Percentiles rank a stretch among this genome's conserved stretches.
These are phyloP conservation scores for Neotoxoptera formosana DNA, from an alignment of 1,140 invertebrate species.

Conservation along the genomic window DNA sequence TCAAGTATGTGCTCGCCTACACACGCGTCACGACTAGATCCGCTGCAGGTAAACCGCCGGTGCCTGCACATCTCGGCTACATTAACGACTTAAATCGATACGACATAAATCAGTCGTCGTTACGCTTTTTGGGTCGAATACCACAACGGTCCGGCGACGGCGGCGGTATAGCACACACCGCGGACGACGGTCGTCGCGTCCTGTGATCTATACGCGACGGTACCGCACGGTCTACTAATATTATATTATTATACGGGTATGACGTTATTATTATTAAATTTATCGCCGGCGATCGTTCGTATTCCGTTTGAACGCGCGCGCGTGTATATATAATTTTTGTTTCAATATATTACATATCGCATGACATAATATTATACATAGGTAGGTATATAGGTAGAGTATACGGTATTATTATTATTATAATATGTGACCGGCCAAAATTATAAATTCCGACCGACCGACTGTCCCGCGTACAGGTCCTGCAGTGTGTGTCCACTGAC, in stretches of 20 bases:
- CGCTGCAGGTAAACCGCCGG: no score
- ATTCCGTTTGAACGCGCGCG: background rate
- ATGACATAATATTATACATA: no score
- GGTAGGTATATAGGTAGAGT: no score
- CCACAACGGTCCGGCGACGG: background rate
- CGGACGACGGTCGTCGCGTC: background rate
- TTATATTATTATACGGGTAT: background rate
- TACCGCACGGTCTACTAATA: background rate
- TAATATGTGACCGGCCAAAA: background rate
- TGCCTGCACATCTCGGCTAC: background rate
- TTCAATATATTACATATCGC: background rate
- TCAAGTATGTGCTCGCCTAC: no score
- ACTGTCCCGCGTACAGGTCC: background rate
- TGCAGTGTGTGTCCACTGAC: background rate
- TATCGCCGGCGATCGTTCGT: background rate
- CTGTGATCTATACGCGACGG: background rate
- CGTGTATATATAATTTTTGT: background rate
- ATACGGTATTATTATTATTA: background rate
- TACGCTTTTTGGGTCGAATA: background rate
- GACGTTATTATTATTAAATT: background rate
- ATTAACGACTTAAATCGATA: background rate
- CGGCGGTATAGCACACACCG: background rate
- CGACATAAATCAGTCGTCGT: background rate
- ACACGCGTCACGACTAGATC: no score
- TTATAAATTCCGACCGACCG: background rate